These are phyloP conservation scores for Characodon lateralis DNA, from an alignment of 2,797 vertebrate genomes.

Conservation along the genomic window DNA sequence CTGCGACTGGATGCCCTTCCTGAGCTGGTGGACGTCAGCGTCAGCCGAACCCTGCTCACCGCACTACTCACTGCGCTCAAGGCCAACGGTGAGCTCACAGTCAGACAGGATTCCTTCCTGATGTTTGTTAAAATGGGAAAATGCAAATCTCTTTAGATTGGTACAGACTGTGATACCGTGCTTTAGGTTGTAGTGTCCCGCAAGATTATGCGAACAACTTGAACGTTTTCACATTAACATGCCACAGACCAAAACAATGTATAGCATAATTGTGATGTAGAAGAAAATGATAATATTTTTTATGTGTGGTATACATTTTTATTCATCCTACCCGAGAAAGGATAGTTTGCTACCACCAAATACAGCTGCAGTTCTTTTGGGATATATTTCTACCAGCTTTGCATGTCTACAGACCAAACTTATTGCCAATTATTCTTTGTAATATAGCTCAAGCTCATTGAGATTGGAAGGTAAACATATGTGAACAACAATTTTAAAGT, in stretches of 20 bases:
- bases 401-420: not conserved
- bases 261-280: not conserved
- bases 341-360: not conserved
- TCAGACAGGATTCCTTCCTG: not conserved
- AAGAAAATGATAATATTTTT: no score
- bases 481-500: no score
- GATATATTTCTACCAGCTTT: not conserved
- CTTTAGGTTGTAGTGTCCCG: not conserved
- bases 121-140: not conserved
- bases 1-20: conserved; percentile 83
- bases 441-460: no score
- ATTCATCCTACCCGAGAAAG: not conserved
- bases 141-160: not conserved
- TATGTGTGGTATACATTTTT: not conserved
- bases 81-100: conserved; percentile 80
- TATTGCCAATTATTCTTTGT: not conserved
- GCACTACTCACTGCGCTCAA: conserved; percentile 83
- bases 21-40: conserved; percentile 83
- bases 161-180: no score
- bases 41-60: conserved; percentile 83
- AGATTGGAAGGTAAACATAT: no score
- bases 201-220: not conserved
- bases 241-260: not conserved
- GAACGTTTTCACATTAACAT: not conserved
- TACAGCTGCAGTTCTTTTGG: not conserved